Evolutionary conservation across 2,888 invertebrate genomes (phyloP).

Genomic region (Eupithecia dodoneata): DNA sequence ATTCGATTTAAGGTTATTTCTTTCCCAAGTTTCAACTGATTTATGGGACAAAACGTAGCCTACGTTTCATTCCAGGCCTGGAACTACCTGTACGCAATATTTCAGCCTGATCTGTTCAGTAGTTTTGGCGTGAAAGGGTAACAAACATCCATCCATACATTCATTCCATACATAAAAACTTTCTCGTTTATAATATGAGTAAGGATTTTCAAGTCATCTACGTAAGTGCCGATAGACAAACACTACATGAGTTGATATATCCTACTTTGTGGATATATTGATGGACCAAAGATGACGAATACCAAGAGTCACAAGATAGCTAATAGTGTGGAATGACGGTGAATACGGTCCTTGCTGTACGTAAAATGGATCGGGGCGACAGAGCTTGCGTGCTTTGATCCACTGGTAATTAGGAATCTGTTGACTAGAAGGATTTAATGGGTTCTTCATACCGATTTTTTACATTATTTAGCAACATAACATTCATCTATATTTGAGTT

Average conservation of each 20-base stretch:
- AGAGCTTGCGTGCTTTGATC: constrained; percentile 44
- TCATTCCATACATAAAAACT: no score
- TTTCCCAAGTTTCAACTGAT: no score
- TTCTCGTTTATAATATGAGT: no score
- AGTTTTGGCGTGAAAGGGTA: no score
- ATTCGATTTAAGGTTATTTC: no score
- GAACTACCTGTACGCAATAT: no score
- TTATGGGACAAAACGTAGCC: no score
- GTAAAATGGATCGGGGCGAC: constrained; percentile 54
- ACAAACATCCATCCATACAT: no score
- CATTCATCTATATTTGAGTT: no score
- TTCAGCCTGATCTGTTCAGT: no score
- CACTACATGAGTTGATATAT: no score
- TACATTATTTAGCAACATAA: neutral
- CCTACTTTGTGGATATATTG: neutral
- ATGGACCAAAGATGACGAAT: neutral
- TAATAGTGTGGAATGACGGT: neutral
- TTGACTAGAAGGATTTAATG: neutral
- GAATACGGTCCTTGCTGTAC: constrained; percentile 13
- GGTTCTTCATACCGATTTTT: neutral
- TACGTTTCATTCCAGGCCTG: no score
- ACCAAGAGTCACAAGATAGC: neutral
- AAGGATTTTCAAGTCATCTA: neutral
- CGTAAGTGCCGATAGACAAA: neutral
- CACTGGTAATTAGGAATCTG: constrained; percentile 16